Base-by-base conservation (phyloP, 2,888 invertebrate species). In the Aquatica leii region DNA sequence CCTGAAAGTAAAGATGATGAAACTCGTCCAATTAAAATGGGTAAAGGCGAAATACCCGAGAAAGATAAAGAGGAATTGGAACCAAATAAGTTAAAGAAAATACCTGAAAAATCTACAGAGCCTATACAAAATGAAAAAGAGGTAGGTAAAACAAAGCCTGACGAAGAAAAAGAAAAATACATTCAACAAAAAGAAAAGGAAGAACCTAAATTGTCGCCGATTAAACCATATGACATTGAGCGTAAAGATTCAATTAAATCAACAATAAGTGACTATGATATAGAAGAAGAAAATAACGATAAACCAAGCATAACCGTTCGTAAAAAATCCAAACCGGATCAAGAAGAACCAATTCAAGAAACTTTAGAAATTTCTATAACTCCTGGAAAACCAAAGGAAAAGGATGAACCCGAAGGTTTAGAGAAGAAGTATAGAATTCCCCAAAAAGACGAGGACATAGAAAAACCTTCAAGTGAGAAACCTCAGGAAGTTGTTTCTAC, bases 11-110 rank as follows among this genome's bases (percentile, higher is more conserved):
- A 76, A 58, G 61, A 61, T 69, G 65, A 73, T 62, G 73, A 79
- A 71, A 58, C 81, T 58, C 73, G 80, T 73, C 80, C 82, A 61
- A 69, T 85, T 31, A 74, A 71, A 61, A 56, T 74, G 43, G 74
- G 76, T 2, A 86, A 86, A 75, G 86, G 86, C 57, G 73, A 83
- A 70, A 62, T 81, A 20, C 81, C 81, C 11, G 70, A 76, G 62
- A 61, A 62, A 9, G 78, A 80, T 52, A 77, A 79, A 59, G 69
- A 65, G 12, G 52, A 52, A 35, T 66, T 69, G 21, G 77, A 78
- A 69, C 63, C 67, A 50, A 71, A 80, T 5, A 79, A 75, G 71
- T 65, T 81, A 18, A 81, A 82, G 70, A 82, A 83, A 61, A 73
- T 81, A 21, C 81, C 82, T 9, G 73, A 77, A 67, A 78, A 80